Base-by-base conservation (phyloP, 92 coral and sea anemone species). In the Heteractis magnifica region DNA sequence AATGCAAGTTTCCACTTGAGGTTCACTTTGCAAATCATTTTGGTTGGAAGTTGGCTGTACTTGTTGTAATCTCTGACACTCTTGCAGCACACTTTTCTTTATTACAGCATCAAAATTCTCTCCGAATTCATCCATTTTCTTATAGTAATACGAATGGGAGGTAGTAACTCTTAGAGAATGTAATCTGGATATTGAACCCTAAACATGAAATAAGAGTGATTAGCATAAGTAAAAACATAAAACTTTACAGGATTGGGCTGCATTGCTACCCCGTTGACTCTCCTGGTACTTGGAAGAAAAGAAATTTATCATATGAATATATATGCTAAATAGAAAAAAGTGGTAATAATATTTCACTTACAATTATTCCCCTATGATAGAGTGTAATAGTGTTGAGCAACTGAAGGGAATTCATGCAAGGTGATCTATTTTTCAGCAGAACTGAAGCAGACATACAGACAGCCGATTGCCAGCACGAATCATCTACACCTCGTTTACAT, bases 401-500 rank as follows among this genome's bases (percentile, higher is more conserved):
- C 88, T 88, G 91, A 26, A 88, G 81, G 58, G 82, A 71, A 51
- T 78, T 84, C 84, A 88, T 84, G 51, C 86, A 84, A 56, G 81
- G 91, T 77, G 82, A 83, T 79, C 88, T 84, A 53, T 88, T 88
- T 59, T 84, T 88, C 76, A 88, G 75, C 55, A 84, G 76, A 19
- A 88, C 85, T 49, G 87, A 56, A 23, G 88, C 85, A 75, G 88
- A 78, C 91, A 88, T 79, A 58, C 82, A 52, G 73, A 79, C 82
- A 58, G 59, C 60, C 21, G 88, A 75, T 23, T 10, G 20, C 88
- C 86, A 83, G 77, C 74, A 72, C 65, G 60, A 53, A 70, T 87
- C 82, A 41, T 62, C 79, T 64, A 34, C 85, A 4, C 80, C 91
- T 70, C 88, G 49, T 77, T 65, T 88, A 75, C 88, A 49, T 76